Conservation (phyloP, 2,888 invertebrate species). For the Prenolepis imparis region DNA sequence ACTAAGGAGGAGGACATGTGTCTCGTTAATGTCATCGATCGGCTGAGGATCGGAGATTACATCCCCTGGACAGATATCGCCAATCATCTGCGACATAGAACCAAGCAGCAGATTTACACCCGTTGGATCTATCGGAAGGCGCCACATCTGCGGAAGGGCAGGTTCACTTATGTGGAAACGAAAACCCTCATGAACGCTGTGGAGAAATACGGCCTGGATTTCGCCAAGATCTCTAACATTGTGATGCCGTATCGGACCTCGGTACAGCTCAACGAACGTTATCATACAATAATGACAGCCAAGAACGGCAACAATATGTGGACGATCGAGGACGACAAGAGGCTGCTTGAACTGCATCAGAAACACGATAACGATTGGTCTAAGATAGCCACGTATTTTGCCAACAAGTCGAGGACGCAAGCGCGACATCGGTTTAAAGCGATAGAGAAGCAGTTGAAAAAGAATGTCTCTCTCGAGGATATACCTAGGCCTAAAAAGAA, state of each 20-base stretch:
- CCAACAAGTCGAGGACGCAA: slow-evolving; percentile 88
- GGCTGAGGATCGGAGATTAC: slow-evolving; percentile 89
- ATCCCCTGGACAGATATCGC: slow-evolving; percentile 92
- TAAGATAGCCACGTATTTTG: slow-evolving; percentile 87
- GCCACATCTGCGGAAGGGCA: slow-evolving; percentile 87
- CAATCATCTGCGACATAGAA: slow-evolving; percentile 89
- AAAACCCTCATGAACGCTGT: slow-evolving; percentile 89
- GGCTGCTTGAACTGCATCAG: slow-evolving; percentile 87
- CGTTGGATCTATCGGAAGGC: slow-evolving; percentile 87
- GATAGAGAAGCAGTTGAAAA: slow-evolving; percentile 81
- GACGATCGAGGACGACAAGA: slow-evolving; percentile 89
- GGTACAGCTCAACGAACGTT: slow-evolving; percentile 89
- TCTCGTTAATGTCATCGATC: slow-evolving; percentile 89
- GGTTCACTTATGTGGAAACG: slow-evolving; percentile 91
- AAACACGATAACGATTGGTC: slow-evolving; percentile 87
- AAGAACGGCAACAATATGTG: slow-evolving; percentile 87
- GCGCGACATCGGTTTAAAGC: slow-evolving; percentile 89
- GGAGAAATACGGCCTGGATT: slow-evolving; percentile 89
- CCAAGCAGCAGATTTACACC: slow-evolving; percentile 89
- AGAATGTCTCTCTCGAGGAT: slow-evolving; percentile 38
- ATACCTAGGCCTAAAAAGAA: slow-evolving; percentile 37
- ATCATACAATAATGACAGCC: slow-evolving; percentile 86
- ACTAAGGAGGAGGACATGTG: slow-evolving; percentile 90
- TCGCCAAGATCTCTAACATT: slow-evolving; percentile 87
- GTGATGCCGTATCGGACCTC: slow-evolving; percentile 89